Evolutionary conservation across 2,113 vertebrate species (phyloP).

Genomic region (Gobiocypris rarus): DNA sequence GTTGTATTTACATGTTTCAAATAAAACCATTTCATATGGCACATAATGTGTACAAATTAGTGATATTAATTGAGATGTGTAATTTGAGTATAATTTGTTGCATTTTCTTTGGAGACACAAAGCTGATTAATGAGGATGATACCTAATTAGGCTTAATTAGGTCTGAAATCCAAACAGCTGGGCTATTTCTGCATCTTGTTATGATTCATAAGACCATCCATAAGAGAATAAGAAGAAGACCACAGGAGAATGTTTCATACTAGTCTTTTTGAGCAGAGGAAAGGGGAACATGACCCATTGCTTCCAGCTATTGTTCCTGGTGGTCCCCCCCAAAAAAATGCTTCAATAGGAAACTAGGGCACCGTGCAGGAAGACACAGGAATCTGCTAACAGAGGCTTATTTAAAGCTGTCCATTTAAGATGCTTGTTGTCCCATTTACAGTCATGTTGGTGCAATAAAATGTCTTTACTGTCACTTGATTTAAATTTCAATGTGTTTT

Average conservation of each 20-base stretch:
- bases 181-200: not conserved
- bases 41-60: too few relatives aligned
- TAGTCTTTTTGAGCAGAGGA: slow-evolving; percentile 56
- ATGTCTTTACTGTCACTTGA: not conserved
- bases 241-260: slow-evolving; percentile 15
- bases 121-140: not conserved
- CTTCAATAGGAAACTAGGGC: slow-evolving; percentile 33
- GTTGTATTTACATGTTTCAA: not conserved
- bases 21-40: not conserved
- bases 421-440: not conserved
- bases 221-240: not conserved
- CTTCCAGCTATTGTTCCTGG: slow-evolving; percentile 76
- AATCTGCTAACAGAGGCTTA: slow-evolving; percentile 53
- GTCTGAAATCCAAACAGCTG: slow-evolving; percentile 1
- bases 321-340: slow-evolving; percentile 45
- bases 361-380: slow-evolving; percentile 44
- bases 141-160: not conserved
- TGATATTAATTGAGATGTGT: not conserved
- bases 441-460: not conserved
- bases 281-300: slow-evolving; percentile 54
- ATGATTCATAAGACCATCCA: not conserved
- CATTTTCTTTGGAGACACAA: not conserved
- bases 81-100: not conserved
- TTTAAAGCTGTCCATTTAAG: slow-evolving; percentile 49
- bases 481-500: too few relatives aligned